These are phyloP conservation scores for Ips nitidus DNA, from an alignment of 1,140 invertebrate genomes.

Conservation along the genomic window DNA sequence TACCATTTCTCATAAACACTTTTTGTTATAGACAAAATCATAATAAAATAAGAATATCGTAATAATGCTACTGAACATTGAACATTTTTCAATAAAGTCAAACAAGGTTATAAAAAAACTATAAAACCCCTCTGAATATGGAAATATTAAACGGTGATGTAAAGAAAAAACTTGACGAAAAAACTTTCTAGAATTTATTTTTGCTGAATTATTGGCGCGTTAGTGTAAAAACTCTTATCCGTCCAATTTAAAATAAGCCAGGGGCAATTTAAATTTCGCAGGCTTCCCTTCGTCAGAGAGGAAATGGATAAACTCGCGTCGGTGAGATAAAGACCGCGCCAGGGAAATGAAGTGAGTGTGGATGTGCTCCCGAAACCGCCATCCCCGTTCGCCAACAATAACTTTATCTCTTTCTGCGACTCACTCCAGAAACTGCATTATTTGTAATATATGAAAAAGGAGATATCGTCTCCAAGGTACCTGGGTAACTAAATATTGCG, in stretches of 20 bases:
- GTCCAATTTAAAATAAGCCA: conserved; percentile 35
- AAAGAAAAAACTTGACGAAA: too few species aligned
- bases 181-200: not conserved
- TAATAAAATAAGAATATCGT: too few species aligned
- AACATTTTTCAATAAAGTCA: too few species aligned
- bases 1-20: too few species aligned
- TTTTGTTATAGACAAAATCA: too few species aligned
- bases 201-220: conserved; percentile 1
- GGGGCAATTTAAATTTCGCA: conserved; percentile 31
- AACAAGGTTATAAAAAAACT: too few species aligned
- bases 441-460: conserved; percentile 33
- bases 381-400: conserved; percentile 41
- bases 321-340: conserved; percentile 42
- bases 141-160: too few species aligned
- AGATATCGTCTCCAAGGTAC: conserved; percentile 17
- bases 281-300: conserved; percentile 31
- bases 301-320: conserved; percentile 45
- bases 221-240: conserved; percentile 30
- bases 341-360: conserved; percentile 46
- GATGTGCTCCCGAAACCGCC: conserved; percentile 31
- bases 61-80: too few species aligned
- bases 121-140: too few species aligned
- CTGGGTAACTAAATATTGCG: conserved; percentile 22
- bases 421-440: conserved; percentile 33
- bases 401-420: conserved; percentile 41